These are phyloP conservation scores for Agriotes lineatus DNA, from an alignment of 2,888 invertebrate genomes.

Conservation along the genomic window DNA sequence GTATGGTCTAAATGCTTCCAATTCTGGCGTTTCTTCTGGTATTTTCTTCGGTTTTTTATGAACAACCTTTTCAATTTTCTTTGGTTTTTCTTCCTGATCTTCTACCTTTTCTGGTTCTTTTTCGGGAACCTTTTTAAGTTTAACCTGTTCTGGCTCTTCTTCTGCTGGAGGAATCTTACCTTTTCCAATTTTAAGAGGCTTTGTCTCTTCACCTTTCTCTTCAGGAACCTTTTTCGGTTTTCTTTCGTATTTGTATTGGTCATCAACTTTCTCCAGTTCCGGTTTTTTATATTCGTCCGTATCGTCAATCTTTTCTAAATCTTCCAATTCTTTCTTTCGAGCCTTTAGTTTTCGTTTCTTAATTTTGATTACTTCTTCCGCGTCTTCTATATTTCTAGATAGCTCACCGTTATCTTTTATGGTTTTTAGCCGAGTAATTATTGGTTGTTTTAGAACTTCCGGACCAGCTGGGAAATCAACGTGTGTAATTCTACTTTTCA, in stretches of 20 bases:
- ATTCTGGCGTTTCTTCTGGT: slow-evolving; percentile 64
- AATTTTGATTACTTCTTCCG: slow-evolving; percentile 72
- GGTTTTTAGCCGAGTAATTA: slow-evolving; percentile 65
- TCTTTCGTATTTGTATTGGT: slow-evolving; percentile 54
- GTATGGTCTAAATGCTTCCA: slow-evolving; percentile 59
- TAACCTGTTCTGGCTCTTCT: slow-evolving; percentile 56
- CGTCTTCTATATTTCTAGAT: slow-evolving; percentile 75
- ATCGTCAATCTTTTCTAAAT: slow-evolving; percentile 56
- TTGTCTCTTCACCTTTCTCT: slow-evolving; percentile 59
- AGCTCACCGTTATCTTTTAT: slow-evolving; percentile 75
- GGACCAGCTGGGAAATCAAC: slow-evolving; percentile 72
- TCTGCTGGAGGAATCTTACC: slow-evolving; percentile 64
- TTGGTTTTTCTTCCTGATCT: slow-evolving; percentile 55
- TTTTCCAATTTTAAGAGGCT: slow-evolving; percentile 64
- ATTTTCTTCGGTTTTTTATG: slow-evolving; percentile 53
- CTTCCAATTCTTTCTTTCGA: slow-evolving; percentile 70
- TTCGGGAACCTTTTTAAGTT: slow-evolving; percentile 63
- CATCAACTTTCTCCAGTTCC: slow-evolving; percentile 55
- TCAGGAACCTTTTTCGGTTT: slow-evolving; percentile 55
- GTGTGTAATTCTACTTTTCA: slow-evolving; percentile 68
- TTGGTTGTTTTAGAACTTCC: slow-evolving; percentile 42
- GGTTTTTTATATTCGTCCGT: slow-evolving; percentile 65
- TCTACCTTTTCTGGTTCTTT: slow-evolving; percentile 58
- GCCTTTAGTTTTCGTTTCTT: slow-evolving; percentile 65
- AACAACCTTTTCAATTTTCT: slow-evolving; percentile 45